These are phyloP conservation scores for Scartelaos histophorus DNA, from an alignment of 2,113 vertebrate species.

Conservation along the genomic window DNA sequence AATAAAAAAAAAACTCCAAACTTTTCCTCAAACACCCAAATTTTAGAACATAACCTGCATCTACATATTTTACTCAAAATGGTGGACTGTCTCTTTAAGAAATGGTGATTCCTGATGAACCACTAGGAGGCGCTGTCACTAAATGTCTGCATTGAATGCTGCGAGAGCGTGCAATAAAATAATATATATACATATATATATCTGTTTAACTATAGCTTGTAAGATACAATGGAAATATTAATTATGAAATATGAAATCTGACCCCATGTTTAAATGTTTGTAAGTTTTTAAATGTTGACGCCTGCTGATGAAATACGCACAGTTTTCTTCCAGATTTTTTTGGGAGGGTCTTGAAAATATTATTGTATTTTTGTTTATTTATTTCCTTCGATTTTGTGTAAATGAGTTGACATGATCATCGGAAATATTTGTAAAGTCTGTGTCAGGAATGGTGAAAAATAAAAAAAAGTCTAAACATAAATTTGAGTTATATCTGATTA, in stretches of 20 bases:
- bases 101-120: slow-evolving; percentile 47
- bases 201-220: not conserved
- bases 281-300: slow-evolving; percentile 22
- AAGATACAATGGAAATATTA: not conserved
- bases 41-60: too few relatives aligned
- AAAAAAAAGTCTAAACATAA: slow-evolving; percentile 14
- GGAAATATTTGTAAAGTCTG: slow-evolving; percentile 60
- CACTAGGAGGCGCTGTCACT: slow-evolving; percentile 12
- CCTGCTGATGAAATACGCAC: slow-evolving; percentile 54
- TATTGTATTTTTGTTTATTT: slow-evolving; percentile 71
- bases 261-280: slow-evolving; percentile 12
- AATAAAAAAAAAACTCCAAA: too few relatives aligned
- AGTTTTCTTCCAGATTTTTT: slow-evolving; percentile 76
- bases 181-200: not conserved
- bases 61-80: too few relatives aligned
- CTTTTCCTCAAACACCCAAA: too few relatives aligned
- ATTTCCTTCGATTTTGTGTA: slow-evolving; percentile 68
- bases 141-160: slow-evolving; percentile 15
- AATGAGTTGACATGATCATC: slow-evolving; percentile 55
- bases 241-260: slow-evolving; percentile 17
- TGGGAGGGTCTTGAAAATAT: slow-evolving; percentile 70
- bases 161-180: slow-evolving; percentile 66
- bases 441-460: slow-evolving; percentile 65
- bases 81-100: not conserved
- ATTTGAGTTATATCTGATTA: not conserved